These are phyloP conservation scores for Clivina fossor DNA, from an alignment of 2,888 invertebrate genomes.

Conservation along the genomic window DNA sequence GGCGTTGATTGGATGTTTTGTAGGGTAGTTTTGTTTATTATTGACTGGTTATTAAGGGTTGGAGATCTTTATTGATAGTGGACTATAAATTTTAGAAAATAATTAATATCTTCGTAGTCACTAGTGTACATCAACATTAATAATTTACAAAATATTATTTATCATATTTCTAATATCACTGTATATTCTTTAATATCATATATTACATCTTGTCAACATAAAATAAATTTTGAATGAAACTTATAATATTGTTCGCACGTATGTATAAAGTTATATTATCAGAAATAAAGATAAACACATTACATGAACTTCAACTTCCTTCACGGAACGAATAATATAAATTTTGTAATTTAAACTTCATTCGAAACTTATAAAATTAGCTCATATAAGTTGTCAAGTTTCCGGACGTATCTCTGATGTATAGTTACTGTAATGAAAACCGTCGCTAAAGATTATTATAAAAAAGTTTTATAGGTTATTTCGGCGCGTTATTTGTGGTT, in stretches of 20 bases:
- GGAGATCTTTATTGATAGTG: no score
- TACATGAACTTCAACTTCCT: no score
- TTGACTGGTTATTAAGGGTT: no score
- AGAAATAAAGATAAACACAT: no score
- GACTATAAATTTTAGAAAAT: no score
- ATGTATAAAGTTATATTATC: neutral
- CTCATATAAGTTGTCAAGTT: conserved; percentile 6
- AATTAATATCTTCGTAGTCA: neutral
- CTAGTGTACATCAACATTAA: neutral
- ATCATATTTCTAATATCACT: no score
- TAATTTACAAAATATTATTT: no score
- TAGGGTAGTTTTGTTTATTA: no score
- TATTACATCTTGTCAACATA: no score
- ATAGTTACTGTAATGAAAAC: conserved; percentile 29
- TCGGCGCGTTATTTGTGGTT: conserved; percentile 32
- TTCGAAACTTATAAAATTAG: conserved; percentile 6
- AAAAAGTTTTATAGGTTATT: conserved; percentile 31
- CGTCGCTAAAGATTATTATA: conserved; percentile 25
- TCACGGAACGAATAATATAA: conserved; percentile 26
- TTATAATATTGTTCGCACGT: conserved; percentile 2
- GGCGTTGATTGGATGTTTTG: no score
- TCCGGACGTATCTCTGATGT: conserved; percentile 8
- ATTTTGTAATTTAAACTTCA: conserved; percentile 28
- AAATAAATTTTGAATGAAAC: neutral
- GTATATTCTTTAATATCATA: no score